Base-by-base conservation (phyloP, 2,113 vertebrate genomes). In the Macquaria ambigua region DNA sequence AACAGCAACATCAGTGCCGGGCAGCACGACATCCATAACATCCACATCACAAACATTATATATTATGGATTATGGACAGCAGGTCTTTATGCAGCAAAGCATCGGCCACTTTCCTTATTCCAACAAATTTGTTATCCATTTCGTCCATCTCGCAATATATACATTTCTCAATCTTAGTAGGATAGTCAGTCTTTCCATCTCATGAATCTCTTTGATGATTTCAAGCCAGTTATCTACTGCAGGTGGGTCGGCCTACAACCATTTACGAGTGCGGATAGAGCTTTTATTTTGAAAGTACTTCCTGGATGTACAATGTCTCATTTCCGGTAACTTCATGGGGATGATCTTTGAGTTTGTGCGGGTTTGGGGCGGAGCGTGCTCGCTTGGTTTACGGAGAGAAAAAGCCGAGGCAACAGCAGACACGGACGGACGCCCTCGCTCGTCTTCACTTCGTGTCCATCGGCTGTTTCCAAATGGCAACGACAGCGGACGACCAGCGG, bases 401-500 rank as follows among this genome's bases (percentile, higher is more conserved):
- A 58, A 69, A 82, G 77, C 73, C 5, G 52, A 84, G 71, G 28
- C 11, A 71, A 5, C 55, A 25, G 39, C 58, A 72, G 82, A 64
- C 39, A 10, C 69, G 14, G 48, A 84, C 81, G 74, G 59, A 68
- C 71, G 10, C 34, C 41, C 53, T 79, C 71, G 37, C 66, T 73
- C 72, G 58, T 23, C 39, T 80, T 43, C 56, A 5, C n/a, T 53
- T 61, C 1, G 63, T 31, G 28, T 74, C 25, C 34, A 34, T 61
- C 56, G 63, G 55, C n/a, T 31, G 28, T 76, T 72, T 62, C 77
- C 80, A 81, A 84, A 94, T 94, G 93, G 93, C 90, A 83, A 89
- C 92, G 64, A 90, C 94, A 18, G 92, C 92, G 79, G 92, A 94
- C 64, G 93, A 94, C 39, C 92, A 79, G 91, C 82, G 83, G 89